Percentiles rank a stretch among this genome's conserved stretches.
These are phyloP conservation scores for Champsocephalus esox DNA, from an alignment of 2,797 vertebrate genomes.

Conservation along the genomic window DNA sequence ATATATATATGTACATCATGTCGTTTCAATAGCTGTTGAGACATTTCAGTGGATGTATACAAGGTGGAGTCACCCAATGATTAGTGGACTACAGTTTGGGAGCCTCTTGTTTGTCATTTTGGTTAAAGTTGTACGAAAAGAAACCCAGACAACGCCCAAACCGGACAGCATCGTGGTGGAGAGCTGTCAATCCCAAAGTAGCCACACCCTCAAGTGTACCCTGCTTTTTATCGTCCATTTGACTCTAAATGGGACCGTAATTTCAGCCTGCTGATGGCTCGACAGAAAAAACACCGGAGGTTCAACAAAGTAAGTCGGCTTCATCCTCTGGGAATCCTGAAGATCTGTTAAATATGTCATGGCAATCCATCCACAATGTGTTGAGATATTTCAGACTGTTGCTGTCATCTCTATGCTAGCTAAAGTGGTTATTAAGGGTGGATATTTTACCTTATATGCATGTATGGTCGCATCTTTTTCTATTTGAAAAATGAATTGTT, in stretches of 20 bases:
- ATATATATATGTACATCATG: background rate
- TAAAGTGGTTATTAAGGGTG: background rate
- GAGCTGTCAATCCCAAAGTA: no score
- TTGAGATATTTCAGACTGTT: background rate
- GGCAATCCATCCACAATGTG: background rate
- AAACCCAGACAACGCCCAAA: no score
- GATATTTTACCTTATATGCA: background rate
- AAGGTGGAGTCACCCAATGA: no score
- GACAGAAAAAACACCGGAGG: background rate
- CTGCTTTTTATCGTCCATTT: no score
- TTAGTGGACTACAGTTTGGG: no score
- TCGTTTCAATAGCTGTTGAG: background rate
- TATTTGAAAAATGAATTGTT: background rate
- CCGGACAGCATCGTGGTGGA: no score
- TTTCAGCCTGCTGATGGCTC: background rate
- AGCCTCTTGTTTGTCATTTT: no score
- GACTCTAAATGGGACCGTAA: no score
- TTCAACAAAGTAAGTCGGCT: background rate
- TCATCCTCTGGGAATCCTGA: background rate
- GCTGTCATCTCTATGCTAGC: background rate
- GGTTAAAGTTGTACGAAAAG: no score
- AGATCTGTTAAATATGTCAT: background rate
- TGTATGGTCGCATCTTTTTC: background rate
- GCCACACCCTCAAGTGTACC: no score
- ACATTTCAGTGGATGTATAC: background rate